phyloP scores from a whole-genome alignment of 2,797 vertebrate species.

The Neomorphus geoffroyi region DNA sequence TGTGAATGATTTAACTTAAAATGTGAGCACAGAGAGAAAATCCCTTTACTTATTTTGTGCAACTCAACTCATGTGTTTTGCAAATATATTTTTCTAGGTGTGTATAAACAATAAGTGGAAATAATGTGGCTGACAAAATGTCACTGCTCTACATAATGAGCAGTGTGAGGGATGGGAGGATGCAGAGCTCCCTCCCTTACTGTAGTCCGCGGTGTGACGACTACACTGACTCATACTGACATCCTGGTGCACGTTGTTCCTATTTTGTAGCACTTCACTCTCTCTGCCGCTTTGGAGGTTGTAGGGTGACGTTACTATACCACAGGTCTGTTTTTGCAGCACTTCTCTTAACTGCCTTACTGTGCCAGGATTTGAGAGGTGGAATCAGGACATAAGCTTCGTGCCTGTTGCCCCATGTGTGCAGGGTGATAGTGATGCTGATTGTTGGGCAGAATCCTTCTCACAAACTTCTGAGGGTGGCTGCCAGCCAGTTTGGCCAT shows the following conservation, averaged over 20 bases:
- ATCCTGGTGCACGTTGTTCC: background rate
- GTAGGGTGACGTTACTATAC: background rate
- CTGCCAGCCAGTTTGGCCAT: background rate
- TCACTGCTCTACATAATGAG: background rate
- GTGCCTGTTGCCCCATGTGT: background rate
- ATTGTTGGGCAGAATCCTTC: background rate
- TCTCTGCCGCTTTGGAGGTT: background rate
- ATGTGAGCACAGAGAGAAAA: background rate
- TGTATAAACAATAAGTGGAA: background rate
- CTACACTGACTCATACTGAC: background rate
- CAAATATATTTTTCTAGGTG: background rate
- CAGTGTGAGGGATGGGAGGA: background rate
- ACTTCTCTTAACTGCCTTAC: background rate
- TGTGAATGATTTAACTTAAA: background rate
- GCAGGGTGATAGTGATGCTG: background rate
- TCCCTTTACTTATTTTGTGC: background rate
- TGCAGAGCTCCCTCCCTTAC: background rate
- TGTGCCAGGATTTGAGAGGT: background rate
- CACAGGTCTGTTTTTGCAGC: background rate
- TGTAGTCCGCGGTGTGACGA: background rate
- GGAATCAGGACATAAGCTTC: background rate
- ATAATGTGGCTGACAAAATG: fast-evolving
- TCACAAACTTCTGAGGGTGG: background rate
- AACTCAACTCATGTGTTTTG: background rate
- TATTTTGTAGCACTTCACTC: background rate